Evolutionary conservation across 2,113 vertebrate genomes (phyloP), one percentile per base, ranked within the genome.

Genomic region (Thamnophis sirtalis): DNA sequence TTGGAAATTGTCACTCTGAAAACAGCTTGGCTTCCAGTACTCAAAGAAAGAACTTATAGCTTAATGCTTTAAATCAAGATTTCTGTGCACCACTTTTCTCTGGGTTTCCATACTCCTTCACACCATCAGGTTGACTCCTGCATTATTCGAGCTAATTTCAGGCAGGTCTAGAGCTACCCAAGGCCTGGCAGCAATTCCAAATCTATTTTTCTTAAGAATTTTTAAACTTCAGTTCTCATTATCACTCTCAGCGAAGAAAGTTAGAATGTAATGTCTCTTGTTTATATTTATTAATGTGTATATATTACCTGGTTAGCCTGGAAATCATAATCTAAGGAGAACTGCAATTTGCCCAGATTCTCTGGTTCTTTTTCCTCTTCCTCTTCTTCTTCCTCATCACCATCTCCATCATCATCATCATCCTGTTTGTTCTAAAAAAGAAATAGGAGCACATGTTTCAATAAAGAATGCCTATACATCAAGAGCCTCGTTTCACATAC

Each of bases 291-390:
- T 22, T 87, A 91, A 33, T 48, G 55, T 60, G 86, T 84, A 53
- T 87, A 50, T 88, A 38, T 93, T 91, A 98, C 99, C 98, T 99
- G 99, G 96, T 98, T 99, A 3, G 98, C 98, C 96, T 99, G 98
- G 96, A 99, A 99, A 91, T 99, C 99, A 0, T 99, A 99, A 95
- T 99, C 99, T 91, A 99, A 96, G 0, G 99, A 99, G 96, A 99
- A 99, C 97, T 99, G 99, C 94, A 99, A 96, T 95, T 99, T 99
- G 88, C 99, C 99, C 43, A 99, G 97, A 95, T 99, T 99, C 96
- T 99, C 99, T 0, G 98, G 98, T 95, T 99, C 98, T 92, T 99
- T 99, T 96, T 99, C 98, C 90, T 99, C 98, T 84, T 99, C 99
- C 93, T 99, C 99, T 0, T 98, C 99, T 89, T 99, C 99, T n/a